Evolutionary conservation across 2,888 invertebrate genomes (phyloP), one percentile per base, ranked within the genome.

Genomic region (Pristionchus exspectatus): DNA sequence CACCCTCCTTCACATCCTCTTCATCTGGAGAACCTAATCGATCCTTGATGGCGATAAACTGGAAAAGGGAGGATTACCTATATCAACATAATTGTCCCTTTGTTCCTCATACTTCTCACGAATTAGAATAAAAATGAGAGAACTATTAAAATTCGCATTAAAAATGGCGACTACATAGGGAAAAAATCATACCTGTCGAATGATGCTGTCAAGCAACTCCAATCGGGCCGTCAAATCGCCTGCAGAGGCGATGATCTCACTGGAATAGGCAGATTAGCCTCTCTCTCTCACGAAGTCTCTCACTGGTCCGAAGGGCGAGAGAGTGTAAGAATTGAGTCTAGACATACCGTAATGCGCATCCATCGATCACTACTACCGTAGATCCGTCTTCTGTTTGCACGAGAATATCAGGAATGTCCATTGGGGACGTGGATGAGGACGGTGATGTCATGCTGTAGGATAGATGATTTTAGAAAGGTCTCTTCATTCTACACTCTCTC

Each of bases 341-440:
- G 5, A 21, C 83, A 27, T 21, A 92, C 92, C 92, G 90, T 50
- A 93, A 89, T 59, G 92, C 91, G 89, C 92, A 92, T 24, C 94
- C 93, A 92, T 94, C 94, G 63, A 94, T 94, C 84, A 94, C 90
- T 30, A 94, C 44, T 50, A 50, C 94, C 33, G 93, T 92, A 81
- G 94, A 94, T 72, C 93, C 93, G 90, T 93, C 92, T 87, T 94
- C 93, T 21, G 93, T 94, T 90, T 94, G 94, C 33, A 94, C 94
- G 21, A 94, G 91, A 81, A 94, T 93, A 90, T 94, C 94, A 18
- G 94, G 94, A 90, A 92, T 92, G 85, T 94, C 94, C 83, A 91
- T 90, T 16, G 92, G 87, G 16, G 44, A 72, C 0, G 56, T 21
- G 2, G 86, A 86, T 33, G 72, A 38, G 2, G 87, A 87, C 7